Base-by-base conservation (phyloP, 2,888 invertebrate species). In the Amiota mariae region DNA sequence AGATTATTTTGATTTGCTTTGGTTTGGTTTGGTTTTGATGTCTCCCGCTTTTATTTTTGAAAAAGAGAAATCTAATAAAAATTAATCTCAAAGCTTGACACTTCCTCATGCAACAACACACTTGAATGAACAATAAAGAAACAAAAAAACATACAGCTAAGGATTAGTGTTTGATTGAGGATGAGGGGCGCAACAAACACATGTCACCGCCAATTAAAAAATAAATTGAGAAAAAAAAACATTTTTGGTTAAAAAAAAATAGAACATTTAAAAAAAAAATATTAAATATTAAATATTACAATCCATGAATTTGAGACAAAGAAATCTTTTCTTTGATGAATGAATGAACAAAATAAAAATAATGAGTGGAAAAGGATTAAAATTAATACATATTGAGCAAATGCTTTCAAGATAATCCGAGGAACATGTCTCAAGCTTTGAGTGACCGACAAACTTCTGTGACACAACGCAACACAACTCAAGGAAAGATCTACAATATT, bases 181-280 rank as follows among this genome's bases (percentile, higher is more conserved):
- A 64, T 47, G 51, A 73, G 49, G 70, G 67, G 59, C 75, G 59
- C 75, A 48, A 70, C 70, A 54, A 74, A 86, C 85, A 86, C 82
- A 86, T 86, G 86, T 86, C 85, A 82, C 83, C 81, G 84, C 84
- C 82, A 86, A 86, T 86, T 86, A 86, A 86, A 80, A 78, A 78
- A 82, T 36, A 36, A 36, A 2, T 36, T 6, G 80, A 84, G 76
- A 77, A 77, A 77, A 82, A 80, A 80, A 80, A 85, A 83, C 75
- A 80, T 81, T 80, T 36, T 36, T 36, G 36, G 36, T 2, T 76
- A 77, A 81, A 78, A 79, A 79, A 80, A 79, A 79, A 82, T 80
- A 76, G 79, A 76, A 66, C 11, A n/a, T n/a, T n/a, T n/a, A 11
- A 46, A 64, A 46, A 59, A 36, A 24, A 51, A 64, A 63, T 49